Conservation (phyloP, 1,140 invertebrate genomes). For the Hyposmocoma kahamanoa region DNA sequence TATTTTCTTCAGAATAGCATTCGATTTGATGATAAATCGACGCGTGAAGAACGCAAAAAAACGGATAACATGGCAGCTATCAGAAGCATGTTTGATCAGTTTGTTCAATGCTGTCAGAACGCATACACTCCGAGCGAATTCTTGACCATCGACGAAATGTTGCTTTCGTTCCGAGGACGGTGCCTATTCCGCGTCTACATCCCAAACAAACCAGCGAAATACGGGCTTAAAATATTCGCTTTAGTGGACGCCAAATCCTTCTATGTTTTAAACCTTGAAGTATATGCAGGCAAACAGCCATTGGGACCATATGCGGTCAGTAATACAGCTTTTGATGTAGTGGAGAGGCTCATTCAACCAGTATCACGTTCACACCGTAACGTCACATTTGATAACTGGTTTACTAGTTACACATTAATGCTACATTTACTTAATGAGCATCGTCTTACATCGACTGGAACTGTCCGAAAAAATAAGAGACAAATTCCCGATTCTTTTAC, state of each 20-base stretch:
- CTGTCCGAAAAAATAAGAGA: conserved; percentile 63
- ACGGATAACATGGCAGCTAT: conserved; percentile 17
- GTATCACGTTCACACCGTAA: conserved; percentile 27
- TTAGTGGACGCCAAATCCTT: conserved; percentile 15
- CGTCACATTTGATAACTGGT: conserved; percentile 30
- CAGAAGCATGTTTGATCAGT: conserved; percentile 13
- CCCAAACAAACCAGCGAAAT: conserved; percentile 33
- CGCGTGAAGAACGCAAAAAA: conserved; percentile 9
- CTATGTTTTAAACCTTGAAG: conserved; percentile 27
- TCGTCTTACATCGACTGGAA: conserved; percentile 47
- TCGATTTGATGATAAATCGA: conserved; percentile 18
- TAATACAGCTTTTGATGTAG: conserved; percentile 25
- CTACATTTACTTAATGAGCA: conserved; percentile 27
- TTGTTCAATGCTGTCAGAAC: conserved; percentile 14
- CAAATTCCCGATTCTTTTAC: conserved; percentile 38
- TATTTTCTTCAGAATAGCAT: conserved; percentile 17
- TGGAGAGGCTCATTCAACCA: conserved; percentile 19
- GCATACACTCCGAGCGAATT: conserved; percentile 22
- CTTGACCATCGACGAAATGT: conserved; percentile 50
- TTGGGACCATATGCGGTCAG: conserved; percentile 10
- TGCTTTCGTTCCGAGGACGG: conserved; percentile 45
- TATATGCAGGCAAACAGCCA: conserved; percentile 26
- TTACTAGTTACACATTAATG: conserved; percentile 29
- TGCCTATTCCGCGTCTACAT: conserved; percentile 61
- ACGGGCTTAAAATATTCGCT: conserved; percentile 8